Base-by-base conservation (phyloP, 2,888 invertebrate genomes). In the Synanthedon myopaeformis region DNA sequence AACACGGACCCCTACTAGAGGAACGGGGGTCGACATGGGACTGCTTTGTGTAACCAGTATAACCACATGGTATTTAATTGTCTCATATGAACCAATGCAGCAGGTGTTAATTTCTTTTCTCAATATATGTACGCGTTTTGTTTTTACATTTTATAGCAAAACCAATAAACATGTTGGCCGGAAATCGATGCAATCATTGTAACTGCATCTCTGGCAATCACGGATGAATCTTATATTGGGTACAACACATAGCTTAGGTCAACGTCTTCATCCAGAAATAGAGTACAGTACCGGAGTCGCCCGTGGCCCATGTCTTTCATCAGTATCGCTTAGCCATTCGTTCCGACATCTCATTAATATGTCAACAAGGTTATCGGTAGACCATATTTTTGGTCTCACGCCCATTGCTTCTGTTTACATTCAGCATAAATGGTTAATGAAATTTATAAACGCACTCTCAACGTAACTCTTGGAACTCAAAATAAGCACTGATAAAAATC, bases 231-330 rank as follows among this genome's bases (percentile, higher is more conserved):
- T 61, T 63, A 62, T 35, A 53, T 52, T 50, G 53, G 35, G 14
- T 55, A 11, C 23, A 49, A 17, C 49, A 49, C 10, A 49, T 49
- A 49, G 49, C 23, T 58, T 75, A 75, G 86, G 86, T 86, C 86
- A 86, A 84, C 79, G 86, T 74, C 82, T 83, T 66, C 56, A 61
- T 65, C 69, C 79, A 71, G 70, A 84, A 86, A 86, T 85, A 86
- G 79, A 72, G 61, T 61, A 63, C 62, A 71, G 67, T 69, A 70
- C 49, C 35, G 35, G 35, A 35, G 35, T 23, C 51, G 51, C 35
- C 65, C 70, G 65, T 83, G 85, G 77, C 68, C 74, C 69, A 67
- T 76, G 76, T 83, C 81, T 80, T 66, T 85, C 83, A 69, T 72
- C 84, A 72, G 66, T 63, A 64, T 67, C 75, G 72, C 79, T 76